These are phyloP conservation scores for Prosapia bicincta DNA, from an alignment of 2,888 invertebrate species.

Conservation along the genomic window DNA sequence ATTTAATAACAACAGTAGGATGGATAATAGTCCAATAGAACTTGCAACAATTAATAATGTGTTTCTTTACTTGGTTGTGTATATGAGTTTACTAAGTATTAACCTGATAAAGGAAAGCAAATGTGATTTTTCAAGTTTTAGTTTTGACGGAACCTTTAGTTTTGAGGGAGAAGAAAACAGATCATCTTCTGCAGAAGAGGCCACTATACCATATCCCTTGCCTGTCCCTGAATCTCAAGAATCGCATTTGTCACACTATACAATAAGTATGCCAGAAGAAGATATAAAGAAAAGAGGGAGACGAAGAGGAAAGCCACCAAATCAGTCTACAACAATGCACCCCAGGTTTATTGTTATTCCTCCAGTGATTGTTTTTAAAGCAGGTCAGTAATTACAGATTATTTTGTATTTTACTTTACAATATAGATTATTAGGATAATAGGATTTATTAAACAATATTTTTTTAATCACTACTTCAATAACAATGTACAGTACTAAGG, in stretches of 20 bases:
- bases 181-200: neutral
- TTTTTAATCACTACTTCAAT: no score
- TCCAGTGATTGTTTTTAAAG: neutral
- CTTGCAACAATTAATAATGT: no score
- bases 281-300: neutral
- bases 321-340: neutral
- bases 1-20: no score
- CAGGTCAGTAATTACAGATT: neutral
- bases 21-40: no score
- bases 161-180: no score
- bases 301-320: neutral
- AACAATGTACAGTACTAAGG: no score
- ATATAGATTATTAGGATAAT: no score
- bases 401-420: no score
- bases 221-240: neutral
- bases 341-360: neutral
- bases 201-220: neutral
- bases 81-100: neutral
- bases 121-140: neutral
- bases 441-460: no score
- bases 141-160: no score
- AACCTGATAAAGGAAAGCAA: neutral
- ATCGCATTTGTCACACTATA: neutral
- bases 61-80: neutral
- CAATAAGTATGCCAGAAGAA: neutral